These are phyloP conservation scores for Synanceia verrucosa DNA, from an alignment of 2,797 vertebrate genomes.

Conservation along the genomic window DNA sequence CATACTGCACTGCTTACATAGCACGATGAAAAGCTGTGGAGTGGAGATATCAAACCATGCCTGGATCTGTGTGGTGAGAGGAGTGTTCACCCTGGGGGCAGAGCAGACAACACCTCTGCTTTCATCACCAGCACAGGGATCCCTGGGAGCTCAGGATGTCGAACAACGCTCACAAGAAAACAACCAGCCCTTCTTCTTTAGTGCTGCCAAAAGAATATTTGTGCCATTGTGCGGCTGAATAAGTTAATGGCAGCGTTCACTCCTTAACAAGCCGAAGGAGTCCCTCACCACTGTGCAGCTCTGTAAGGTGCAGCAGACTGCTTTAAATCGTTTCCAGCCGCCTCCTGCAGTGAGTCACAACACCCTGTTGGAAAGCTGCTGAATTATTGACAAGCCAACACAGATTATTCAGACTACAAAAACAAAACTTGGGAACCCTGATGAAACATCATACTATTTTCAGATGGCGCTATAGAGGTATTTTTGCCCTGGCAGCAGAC, in stretches of 20 bases:
- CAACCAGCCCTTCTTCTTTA: constrained; percentile 18
- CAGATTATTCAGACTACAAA: constrained; percentile 28
- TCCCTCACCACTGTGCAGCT: not conserved
- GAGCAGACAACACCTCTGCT: constrained; percentile 61
- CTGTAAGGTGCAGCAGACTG: constrained; percentile 1
- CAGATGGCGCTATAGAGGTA: not conserved
- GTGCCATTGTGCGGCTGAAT: constrained; percentile 37
- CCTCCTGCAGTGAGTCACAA: constrained; percentile 43
- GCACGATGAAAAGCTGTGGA: constrained; percentile 59
- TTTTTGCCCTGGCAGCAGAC: not conserved
- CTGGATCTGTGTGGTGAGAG: constrained; percentile 56
- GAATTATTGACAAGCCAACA: constrained; percentile 61
- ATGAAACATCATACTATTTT: constrained; percentile 13
- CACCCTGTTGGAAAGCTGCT: constrained; percentile 26
- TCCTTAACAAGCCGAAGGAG: constrained; percentile 39
- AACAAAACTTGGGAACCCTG: constrained; percentile 16
- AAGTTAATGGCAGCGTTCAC: constrained; percentile 29
- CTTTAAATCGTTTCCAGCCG: constrained; percentile 44
- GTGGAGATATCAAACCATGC: constrained; percentile 59
- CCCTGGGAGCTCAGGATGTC: constrained; percentile 39
- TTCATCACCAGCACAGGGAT: constrained; percentile 46
- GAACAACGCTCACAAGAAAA: constrained; percentile 42
- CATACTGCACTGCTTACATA: constrained; percentile 50
- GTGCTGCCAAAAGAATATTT: constrained; percentile 36
- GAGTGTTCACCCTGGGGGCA: constrained; percentile 55